phyloP scores from a whole-genome alignment of 2,113 vertebrate species.

The Chamaea fasciata region DNA sequence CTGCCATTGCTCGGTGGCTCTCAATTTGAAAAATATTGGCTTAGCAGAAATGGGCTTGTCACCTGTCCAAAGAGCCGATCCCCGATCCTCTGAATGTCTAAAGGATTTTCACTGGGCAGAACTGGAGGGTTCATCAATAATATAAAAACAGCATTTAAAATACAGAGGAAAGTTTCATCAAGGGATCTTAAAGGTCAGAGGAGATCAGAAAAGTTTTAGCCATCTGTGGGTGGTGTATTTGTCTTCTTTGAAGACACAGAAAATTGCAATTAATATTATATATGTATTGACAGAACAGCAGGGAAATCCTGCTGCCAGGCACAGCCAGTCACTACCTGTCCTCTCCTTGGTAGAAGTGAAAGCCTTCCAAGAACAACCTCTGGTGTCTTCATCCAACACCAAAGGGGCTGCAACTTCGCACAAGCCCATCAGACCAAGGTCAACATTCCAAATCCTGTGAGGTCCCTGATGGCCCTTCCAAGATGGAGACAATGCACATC shows the following conservation, averaged over 20 bases:
- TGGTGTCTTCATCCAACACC: neutral
- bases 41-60: constrained; percentile 19
- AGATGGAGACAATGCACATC: neutral
- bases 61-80: constrained; percentile 38
- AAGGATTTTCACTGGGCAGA: constrained; percentile 9
- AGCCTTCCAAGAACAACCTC: neutral
- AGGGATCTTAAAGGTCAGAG: constrained; percentile 12
- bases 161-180: constrained; percentile 11
- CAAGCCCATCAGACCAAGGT: neutral
- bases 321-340: neutral
- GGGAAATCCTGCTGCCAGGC: neutral
- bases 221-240: neutral
- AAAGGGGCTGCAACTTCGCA: neutral
- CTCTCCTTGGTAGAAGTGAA: neutral
- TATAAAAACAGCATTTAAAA: constrained; percentile 24
- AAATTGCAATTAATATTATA: neutral
- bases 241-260: neutral
- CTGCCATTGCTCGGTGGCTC: neutral
- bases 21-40: constrained; percentile 39
- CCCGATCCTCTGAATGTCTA: neutral
- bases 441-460: neutral
- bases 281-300: neutral
- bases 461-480: neutral
- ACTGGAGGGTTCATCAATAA: constrained; percentile 38
- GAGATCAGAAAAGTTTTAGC: neutral